Percentiles rank a stretch among this genome's conserved stretches.
Evolutionary conservation across 2,113 vertebrate species (phyloP).

Genomic region (Protobothrops flavoviridis): DNA sequence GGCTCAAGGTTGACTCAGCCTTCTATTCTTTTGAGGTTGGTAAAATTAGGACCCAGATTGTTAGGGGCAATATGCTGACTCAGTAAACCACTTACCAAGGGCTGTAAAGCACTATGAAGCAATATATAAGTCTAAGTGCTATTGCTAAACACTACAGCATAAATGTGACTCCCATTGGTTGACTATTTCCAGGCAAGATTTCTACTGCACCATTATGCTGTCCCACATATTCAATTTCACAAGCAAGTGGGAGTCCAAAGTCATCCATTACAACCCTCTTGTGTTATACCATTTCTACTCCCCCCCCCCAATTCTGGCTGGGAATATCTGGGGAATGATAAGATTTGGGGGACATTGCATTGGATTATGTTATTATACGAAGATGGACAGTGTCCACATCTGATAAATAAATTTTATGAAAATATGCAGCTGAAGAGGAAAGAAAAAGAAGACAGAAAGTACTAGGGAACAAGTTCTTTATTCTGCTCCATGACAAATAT

Average conservation of each 20-base stretch:
- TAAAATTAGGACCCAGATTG: not conserved
- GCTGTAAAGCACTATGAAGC: not conserved
- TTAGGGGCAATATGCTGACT: not conserved
- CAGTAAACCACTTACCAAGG: not conserved
- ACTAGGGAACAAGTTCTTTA: conserved; percentile 58
- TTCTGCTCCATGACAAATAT: conserved; percentile 50
- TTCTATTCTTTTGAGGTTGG: not conserved
- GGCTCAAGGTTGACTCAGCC: not conserved
- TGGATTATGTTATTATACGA: not conserved
- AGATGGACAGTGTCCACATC: not conserved
- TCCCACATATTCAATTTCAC: not conserved
- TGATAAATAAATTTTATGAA: not conserved
- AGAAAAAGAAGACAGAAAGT: not conserved
- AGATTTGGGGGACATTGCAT: not conserved
- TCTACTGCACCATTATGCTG: not conserved
- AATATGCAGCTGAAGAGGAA: not conserved
- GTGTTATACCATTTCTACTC: not conserved
- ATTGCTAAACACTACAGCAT: not conserved
- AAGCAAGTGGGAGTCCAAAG: not conserved
- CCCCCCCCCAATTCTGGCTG: not conserved
- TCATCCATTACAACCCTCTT: not conserved
- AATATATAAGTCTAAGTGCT: not conserved
- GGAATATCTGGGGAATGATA: not conserved
- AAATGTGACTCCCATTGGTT: not conserved
- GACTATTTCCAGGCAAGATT: not conserved